Base-by-base conservation (phyloP, 2,888 invertebrate species). In the Aleiodes leptofemur region DNA sequence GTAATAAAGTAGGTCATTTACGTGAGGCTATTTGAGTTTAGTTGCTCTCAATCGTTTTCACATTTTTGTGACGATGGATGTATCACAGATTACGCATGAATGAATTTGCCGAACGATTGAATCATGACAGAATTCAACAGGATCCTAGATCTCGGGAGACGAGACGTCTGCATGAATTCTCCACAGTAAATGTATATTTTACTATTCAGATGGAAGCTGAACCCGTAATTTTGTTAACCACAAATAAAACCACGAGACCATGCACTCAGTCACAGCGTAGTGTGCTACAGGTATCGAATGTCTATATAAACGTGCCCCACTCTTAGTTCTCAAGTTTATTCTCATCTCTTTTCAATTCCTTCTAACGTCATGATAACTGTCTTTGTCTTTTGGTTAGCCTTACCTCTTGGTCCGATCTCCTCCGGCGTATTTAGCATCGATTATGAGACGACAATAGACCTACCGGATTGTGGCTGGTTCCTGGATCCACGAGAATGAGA, bases 381-480 rank as follows among this genome's bases (percentile, higher is more conserved):
- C 55, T 51, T 66, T 43, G n/a, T 61, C 72, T 76, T 55, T 76
- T 69, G 57, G 69, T 72, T 78, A 61, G 78, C 73, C 56, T 76
- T 72, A 77, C 79, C 79, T 80, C 74, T 76, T 72, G 73, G 71
- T 43, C 68, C 78, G 70, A 76, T 76, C 76, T 74, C 78, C 64
- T 76, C 59, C 79, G 77, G 83, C 79, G 82, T 85, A 85, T 85
- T 86, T 85, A 86, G 84, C 85, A 85, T 86, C 85, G 86, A 86
- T 86, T 86, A 86, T 83, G 82, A 86, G 84, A 84, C 84, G 83
- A 86, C 85, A 83, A 86, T 86, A 85, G 86, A 85, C 85, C 85
- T 81, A 83, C 83, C 82, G 83, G 84, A 82, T 83, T 82, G 82
- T 77, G 77, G 73, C 71, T 75, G 76, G 77, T 14, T 48, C 48